phyloP scores from a whole-genome alignment of 2,797 vertebrate species.

The Hoplostethus mediterraneus region DNA sequence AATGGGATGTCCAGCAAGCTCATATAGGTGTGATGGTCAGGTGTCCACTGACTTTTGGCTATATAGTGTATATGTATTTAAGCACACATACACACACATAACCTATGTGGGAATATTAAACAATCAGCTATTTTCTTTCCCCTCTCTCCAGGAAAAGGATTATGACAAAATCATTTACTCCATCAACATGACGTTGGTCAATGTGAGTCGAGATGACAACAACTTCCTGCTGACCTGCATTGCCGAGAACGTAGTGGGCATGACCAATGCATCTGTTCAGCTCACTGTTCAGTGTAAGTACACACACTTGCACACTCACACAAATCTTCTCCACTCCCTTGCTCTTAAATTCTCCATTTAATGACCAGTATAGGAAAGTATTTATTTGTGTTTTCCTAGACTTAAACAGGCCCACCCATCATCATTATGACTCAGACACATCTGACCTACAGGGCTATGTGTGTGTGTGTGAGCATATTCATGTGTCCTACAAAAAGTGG shows the following conservation, averaged over 20 bases:
- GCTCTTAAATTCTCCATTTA: conserved; percentile 12
- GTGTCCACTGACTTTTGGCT: too few species aligned
- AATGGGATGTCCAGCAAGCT: too few species aligned
- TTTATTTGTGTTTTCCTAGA: conserved; percentile 33
- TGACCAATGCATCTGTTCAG: conserved; percentile 94
- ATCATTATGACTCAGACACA: conserved; percentile 28
- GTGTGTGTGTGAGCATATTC: neutral
- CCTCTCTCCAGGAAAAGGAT: conserved; percentile 85
- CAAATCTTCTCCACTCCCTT: neutral
- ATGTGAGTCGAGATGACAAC: conserved; percentile 95
- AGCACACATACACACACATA: conserved; percentile 71
- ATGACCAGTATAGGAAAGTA: conserved; percentile 18
- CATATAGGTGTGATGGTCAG: too few species aligned
- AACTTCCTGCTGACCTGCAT: conserved; percentile 93
- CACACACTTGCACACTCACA: conserved; percentile 18
- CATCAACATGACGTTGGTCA: conserved; percentile 92
- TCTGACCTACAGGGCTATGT: conserved; percentile 10
- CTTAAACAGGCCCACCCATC: conserved; percentile 30
- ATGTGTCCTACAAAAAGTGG: conserved; percentile 20
- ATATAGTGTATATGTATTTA: too few species aligned
- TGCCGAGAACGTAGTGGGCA: conserved; percentile 95
- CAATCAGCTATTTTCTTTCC: neutral
- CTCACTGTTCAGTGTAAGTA: conserved; percentile 95
- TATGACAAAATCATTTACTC: conserved; percentile 92
- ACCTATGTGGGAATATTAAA: neutral